These are phyloP conservation scores for Lasiommata megera DNA, from an alignment of 2,888 invertebrate species.

Conservation along the genomic window DNA sequence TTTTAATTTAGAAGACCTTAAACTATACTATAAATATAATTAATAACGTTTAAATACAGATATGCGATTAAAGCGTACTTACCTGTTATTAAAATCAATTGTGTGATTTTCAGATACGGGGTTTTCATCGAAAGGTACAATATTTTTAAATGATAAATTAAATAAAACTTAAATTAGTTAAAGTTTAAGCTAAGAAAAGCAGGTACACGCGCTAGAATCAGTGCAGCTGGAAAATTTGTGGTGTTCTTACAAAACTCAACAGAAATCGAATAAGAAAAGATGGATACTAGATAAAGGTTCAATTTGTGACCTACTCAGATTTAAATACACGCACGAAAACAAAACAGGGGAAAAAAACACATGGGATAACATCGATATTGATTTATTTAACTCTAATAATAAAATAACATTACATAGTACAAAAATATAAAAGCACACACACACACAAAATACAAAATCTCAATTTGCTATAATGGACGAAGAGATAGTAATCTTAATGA, in stretches of 20 bases:
- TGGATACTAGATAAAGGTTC: too few relatives aligned
- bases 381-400: not conserved
- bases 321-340: not conserved
- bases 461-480: too few relatives aligned
- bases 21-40: too few relatives aligned
- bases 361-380: not conserved
- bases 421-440: conserved; percentile 37
- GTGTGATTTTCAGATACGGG: too few relatives aligned
- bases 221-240: conserved; percentile 23
- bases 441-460: not conserved
- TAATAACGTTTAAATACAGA: too few relatives aligned
- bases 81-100: too few relatives aligned
- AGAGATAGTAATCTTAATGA: too few relatives aligned
- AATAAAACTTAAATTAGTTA: not conserved
- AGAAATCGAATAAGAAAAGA: not conserved
- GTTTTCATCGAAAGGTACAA: too few relatives aligned
- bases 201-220: conserved; percentile 14
- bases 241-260: not conserved
- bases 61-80: too few relatives aligned
- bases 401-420: conserved; percentile 20
- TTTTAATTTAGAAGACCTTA: too few relatives aligned
- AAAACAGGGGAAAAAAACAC: not conserved
- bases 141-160: too few relatives aligned
- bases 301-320: too few relatives aligned
- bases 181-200: not conserved